Evolutionary conservation across 1,140 invertebrate species (phyloP).

Genomic region (Drosophila sp.): DNA sequence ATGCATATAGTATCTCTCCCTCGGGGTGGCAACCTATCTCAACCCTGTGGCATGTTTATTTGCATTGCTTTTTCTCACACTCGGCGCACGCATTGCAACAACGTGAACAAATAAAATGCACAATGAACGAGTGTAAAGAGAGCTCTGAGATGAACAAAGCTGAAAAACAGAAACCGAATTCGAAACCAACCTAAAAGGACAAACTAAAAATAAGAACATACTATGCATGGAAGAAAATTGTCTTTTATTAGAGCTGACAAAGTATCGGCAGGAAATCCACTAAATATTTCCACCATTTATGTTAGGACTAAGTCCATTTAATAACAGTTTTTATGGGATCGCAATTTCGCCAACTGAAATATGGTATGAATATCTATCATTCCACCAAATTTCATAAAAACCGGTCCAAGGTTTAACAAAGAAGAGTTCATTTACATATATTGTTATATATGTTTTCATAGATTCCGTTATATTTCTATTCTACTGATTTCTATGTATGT

Average conservation of each 20-base stretch:
- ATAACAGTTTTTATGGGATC: too few species aligned
- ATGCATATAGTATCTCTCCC: constrained; percentile 5
- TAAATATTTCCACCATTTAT: too few species aligned
- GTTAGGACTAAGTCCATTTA: too few species aligned
- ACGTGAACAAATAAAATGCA: constrained; percentile 32
- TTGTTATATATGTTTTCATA: too few species aligned
- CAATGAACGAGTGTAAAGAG: constrained; percentile 9
- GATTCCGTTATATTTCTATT: too few species aligned
- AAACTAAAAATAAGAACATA: not conserved
- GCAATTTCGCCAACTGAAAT: too few species aligned
- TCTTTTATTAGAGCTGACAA: not conserved
- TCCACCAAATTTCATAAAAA: too few species aligned
- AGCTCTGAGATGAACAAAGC: not conserved
- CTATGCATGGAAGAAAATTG: not conserved
- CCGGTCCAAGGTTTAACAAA: too few species aligned
- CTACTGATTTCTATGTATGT: too few species aligned
- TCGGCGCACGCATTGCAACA: constrained; percentile 27
- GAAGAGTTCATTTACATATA: too few species aligned
- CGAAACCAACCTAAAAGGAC: not conserved
- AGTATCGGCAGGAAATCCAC: too few species aligned
- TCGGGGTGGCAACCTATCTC: not conserved
- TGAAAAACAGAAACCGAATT: not conserved
- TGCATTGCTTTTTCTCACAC: constrained; percentile 39
- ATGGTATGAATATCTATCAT: too few species aligned
- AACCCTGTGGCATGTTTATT: constrained; percentile 30